A percentile compares a stretch with the other conserved stretches of the same genome.
Conservation (phyloP, 2,113 vertebrate genomes). For the Sturnus vulgaris region DNA sequence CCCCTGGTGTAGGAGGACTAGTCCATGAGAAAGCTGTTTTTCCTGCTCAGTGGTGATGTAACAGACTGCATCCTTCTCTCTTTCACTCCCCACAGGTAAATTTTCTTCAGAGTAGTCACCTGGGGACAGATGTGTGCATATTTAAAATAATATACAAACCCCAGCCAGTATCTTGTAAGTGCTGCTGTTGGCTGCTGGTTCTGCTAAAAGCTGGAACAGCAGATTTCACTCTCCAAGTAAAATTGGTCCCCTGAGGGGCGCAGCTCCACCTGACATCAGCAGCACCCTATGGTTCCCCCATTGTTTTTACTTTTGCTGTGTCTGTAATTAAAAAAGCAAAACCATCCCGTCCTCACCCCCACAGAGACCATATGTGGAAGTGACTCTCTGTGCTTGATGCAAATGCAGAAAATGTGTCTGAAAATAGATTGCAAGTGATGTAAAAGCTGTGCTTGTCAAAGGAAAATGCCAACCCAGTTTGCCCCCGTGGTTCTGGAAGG, state of each 20-base stretch:
- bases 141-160: neutral
- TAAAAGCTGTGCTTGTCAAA: neutral
- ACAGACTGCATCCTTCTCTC: neutral
- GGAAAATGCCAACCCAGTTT: neutral
- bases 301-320: neutral
- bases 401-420: neutral
- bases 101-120: neutral
- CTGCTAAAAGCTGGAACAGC: neutral
- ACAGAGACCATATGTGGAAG: neutral
- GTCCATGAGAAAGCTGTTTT: neutral
- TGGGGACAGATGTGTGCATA: neutral
- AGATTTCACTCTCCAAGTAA: neutral
- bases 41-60: neutral
- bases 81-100: neutral
- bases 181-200: neutral
- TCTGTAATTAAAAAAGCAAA: slow-evolving; percentile 1
- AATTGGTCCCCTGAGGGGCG: neutral
- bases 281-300: neutral
- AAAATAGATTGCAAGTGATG: slow-evolving; percentile 10
- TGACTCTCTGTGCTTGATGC: neutral
- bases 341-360: neutral
- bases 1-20: neutral
- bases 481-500: neutral
- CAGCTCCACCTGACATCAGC: neutral
- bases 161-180: neutral